phyloP scores from a whole-genome alignment of 2,888 invertebrate genomes.

The Gymnocheta viridis region DNA sequence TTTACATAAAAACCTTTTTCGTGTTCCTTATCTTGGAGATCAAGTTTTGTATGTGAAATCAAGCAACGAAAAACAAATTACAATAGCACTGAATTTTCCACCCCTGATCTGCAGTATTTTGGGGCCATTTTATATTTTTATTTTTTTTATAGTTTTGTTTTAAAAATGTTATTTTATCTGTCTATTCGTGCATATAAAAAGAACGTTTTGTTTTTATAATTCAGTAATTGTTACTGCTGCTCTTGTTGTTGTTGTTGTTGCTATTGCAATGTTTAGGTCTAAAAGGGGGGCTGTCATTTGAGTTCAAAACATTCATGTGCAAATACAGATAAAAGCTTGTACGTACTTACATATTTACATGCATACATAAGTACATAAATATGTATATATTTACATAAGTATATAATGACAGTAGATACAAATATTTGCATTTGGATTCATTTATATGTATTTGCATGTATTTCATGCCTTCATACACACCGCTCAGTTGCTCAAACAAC shows the following conservation, averaged over 20 bases:
- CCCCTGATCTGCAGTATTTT: conserved; percentile 11
- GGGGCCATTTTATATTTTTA: conserved; percentile 23
- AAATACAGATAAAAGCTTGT: conserved; percentile 21
- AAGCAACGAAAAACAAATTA: background rate
- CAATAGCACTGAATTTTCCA: background rate
- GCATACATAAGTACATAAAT: background rate
- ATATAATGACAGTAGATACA: too few relatives aligned
- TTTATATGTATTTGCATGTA: too few relatives aligned
- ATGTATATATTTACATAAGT: too few relatives aligned
- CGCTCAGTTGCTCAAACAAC: too few relatives aligned
- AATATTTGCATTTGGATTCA: too few relatives aligned
- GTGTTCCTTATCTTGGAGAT: too few relatives aligned
- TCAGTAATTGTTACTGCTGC: background rate
- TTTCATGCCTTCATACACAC: too few relatives aligned
- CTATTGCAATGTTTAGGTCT: conserved; percentile 5
- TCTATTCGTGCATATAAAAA: conserved; percentile 51
- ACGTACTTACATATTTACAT: background rate
- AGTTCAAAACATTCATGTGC: conserved; percentile 22
- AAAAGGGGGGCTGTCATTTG: conserved; percentile 49
- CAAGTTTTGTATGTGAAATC: too few relatives aligned
- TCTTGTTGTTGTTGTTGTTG: conserved; percentile 4
- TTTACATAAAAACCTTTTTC: too few relatives aligned
- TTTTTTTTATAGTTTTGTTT: background rate
- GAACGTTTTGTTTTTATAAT: conserved; percentile 37
- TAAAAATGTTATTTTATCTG: conserved; percentile 46